Evolutionary conservation across 2,888 invertebrate genomes (phyloP), one percentile per base, ranked within the genome.

Genomic region (Nasonovia ribisnigri): DNA sequence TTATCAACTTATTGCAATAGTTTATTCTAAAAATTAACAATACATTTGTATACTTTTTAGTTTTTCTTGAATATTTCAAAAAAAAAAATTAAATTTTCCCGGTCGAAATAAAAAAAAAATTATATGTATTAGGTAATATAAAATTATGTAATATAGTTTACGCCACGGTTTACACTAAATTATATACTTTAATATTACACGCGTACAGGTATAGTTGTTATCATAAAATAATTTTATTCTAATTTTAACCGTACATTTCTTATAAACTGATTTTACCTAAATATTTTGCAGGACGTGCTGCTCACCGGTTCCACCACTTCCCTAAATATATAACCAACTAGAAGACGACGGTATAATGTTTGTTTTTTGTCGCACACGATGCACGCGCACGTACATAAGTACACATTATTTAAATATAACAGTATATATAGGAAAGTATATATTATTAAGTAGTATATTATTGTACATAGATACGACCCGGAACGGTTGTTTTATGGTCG

Each of bases 401-500:
- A 46, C 86, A 46, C 86, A 77, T 77, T 77, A 77, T 77, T 77
- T 77, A 77, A 77, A 77, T 77, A 77, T 77, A 77, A 77, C 77
- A 77, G 77, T 67, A 29, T 46, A 13, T 43, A 43, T n/a, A 36
- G 43, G 86, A 29, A 46, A 29, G 86, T 46, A 46, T 46, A 86
- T 29, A 46, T 86, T 46, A 86, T 57, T 57, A 57, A 57, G 57
- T 26, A 57, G 54, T 57, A 57, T 57, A 57, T 57, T 51, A 24
- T 51, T 24, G 48, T 26, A 42, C 29, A 57, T n/a, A 91, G n/a
- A 20, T 54, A 54, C 48, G 36, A 26, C 86, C n/a, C 57, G 46
- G 86, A 91, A 77, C 77, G 88, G 88, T 92, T 92, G 88, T 92
- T 92, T 92, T 88, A 88, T 26, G 60, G 88, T 67, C 92, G 60